These are phyloP conservation scores for Scaptomyza hsui DNA, from an alignment of 1,140 invertebrate genomes.

Conservation along the genomic window DNA sequence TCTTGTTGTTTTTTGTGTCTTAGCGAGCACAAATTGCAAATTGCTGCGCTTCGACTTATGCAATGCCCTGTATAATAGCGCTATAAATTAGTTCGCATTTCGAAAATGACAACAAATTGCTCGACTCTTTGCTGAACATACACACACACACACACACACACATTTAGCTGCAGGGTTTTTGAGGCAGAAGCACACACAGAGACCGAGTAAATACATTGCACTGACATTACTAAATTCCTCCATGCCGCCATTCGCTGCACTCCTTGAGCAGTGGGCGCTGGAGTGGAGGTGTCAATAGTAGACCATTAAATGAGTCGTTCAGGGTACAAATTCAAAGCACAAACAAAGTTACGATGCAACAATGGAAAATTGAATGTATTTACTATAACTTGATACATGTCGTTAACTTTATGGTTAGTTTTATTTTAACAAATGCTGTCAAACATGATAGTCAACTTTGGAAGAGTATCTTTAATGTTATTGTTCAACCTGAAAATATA, in stretches of 20 bases:
- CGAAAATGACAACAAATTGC: conserved; percentile 82
- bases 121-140: conserved; percentile 30
- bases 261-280: conserved; percentile 7
- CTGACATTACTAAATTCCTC: conserved; percentile 34
- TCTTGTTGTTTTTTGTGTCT: conserved; percentile 16
- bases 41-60: conserved; percentile 75
- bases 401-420: no score
- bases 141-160: conserved; percentile 17
- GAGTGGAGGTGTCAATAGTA: conserved; percentile 40
- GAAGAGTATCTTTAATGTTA: no score
- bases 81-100: conserved; percentile 81
- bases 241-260: conserved; percentile 8
- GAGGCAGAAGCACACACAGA: conserved; percentile 18
- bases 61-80: conserved; percentile 71
- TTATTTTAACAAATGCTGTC: no score
- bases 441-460: no score
- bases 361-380: not conserved
- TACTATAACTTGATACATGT: not conserved
- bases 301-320: conserved; percentile 19
- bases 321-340: not conserved
- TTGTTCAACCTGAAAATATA: no score
- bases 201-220: conserved; percentile 21
- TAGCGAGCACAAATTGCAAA: conserved; percentile 53
- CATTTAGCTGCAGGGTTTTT: conserved; percentile 5
- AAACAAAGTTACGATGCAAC: not conserved